Base-by-base conservation (phyloP, 2,797 vertebrate genomes). In the Lutjanus campechanus region DNA sequence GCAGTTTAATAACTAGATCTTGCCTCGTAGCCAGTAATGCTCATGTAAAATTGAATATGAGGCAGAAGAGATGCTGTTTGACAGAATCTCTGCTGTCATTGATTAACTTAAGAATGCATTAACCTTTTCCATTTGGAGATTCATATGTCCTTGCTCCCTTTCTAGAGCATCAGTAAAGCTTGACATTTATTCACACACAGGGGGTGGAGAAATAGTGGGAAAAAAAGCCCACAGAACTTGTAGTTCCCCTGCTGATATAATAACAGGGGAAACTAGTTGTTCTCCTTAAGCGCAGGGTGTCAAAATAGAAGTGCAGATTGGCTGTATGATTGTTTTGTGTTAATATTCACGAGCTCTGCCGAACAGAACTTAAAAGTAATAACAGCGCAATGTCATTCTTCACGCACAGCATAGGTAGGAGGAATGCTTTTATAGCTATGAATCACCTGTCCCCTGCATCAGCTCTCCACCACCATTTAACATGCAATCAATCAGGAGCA, bases 81-180 rank as follows among this genome's bases (percentile, higher is more conserved):
- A 86, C 55, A 16, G 67, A 79, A 79, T 81, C 44, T 79, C 55
- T 49, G 66, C 72, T 66, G 77, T 78, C 70, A 79, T 47, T 77
- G 84, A 84, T 85, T 89, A 83, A 85, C 69, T 69, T 86, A 82
- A 85, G 81, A 90, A 91, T 92, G 81, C 74, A 93, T 94, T 93
- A 91, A 94, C 89, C 91, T 95, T 94, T 94, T 85, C 81, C 73
- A 88, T 84, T 76, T 75, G 73, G 51, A 75, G 75, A 85, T 78
- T 85, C 65, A 73, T 71, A 86, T 85, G 76, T 86, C 79, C 72
- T 82, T 82, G 77, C 68, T 74, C 73, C 79, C 54, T 79, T 86
- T 81, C 82, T 70, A 60, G 55, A 80, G 74, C 74, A 81, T 84
- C 82, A 83, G 84, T 82, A 88, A 86, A 85, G 90, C 83, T 68